phyloP scores from a whole-genome alignment of 2,888 invertebrate genomes.

The Temnothorax rugatulus region DNA sequence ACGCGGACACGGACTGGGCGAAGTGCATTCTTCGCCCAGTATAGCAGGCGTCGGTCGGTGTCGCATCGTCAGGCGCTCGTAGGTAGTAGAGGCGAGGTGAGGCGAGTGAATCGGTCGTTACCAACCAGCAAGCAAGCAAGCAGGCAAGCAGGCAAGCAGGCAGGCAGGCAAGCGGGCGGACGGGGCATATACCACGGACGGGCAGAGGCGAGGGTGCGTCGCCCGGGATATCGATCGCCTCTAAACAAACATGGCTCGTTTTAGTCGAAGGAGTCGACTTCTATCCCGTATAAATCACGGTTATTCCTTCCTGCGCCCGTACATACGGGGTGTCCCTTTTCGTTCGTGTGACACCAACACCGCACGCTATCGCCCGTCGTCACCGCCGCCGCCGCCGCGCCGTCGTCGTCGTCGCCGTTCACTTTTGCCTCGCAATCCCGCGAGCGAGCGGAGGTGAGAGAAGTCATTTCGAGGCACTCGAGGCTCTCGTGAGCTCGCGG shows the following conservation, averaged over 20 bases:
- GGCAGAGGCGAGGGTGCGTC: constrained; percentile 56
- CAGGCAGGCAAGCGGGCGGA: constrained; percentile 1
- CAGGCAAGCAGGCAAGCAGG: constrained; percentile 17
- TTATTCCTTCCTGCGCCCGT: constrained; percentile 57
- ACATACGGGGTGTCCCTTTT: constrained; percentile 51
- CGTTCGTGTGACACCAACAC: constrained; percentile 27
- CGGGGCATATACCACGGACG: constrained; percentile 53
- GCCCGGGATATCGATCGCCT: constrained; percentile 62
- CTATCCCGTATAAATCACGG: constrained; percentile 59
- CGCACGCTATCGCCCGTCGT: not conserved
- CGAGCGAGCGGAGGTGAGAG: not conserved
- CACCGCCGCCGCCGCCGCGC: no score
- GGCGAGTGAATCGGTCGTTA: constrained; percentile 51
- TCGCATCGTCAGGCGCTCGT: constrained; percentile 26
- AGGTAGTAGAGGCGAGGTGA: constrained; percentile 32
- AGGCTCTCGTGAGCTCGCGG: not conserved
- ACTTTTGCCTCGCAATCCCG: not conserved
- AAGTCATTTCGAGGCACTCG: constrained; percentile 14
- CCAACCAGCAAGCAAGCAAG: constrained; percentile 42
- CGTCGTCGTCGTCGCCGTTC: constrained; percentile 1
- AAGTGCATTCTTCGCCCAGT: constrained; percentile 54
- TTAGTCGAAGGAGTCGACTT: constrained; percentile 60
- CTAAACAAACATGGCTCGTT: constrained; percentile 68
- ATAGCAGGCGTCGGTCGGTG: constrained; percentile 45
- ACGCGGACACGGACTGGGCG: not conserved